phyloP scores from a whole-genome alignment of 2,797 vertebrate genomes.

The Chelonia mydas region DNA sequence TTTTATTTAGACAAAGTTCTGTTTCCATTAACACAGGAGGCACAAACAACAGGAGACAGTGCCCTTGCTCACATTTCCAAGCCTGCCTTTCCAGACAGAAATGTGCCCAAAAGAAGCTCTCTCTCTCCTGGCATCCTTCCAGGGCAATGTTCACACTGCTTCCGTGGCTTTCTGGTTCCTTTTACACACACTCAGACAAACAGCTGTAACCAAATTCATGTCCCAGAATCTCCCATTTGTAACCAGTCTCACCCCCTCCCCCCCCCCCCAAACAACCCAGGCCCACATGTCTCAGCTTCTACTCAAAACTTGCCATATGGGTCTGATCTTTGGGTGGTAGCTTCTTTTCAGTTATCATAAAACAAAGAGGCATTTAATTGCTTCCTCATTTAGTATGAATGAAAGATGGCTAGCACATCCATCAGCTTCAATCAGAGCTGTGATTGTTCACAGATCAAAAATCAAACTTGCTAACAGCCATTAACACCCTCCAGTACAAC shows the following conservation, averaged over 20 bases:
- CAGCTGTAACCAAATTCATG: background rate
- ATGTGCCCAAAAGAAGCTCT: background rate
- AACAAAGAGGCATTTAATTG: background rate
- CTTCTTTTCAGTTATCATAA: fast-evolving
- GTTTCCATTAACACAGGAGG: background rate
- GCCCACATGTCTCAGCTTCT: background rate
- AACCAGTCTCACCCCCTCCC: background rate
- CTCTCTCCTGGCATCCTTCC: background rate
- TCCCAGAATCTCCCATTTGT: background rate
- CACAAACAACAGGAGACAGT: background rate
- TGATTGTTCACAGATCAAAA: background rate
- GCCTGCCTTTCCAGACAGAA: background rate
- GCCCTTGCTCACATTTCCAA: background rate
- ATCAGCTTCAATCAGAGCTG: background rate
- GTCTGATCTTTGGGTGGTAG: background rate
- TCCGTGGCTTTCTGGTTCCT: background rate
- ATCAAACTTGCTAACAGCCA: fast-evolving
- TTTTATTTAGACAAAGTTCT: background rate
- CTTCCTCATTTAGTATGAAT: background rate
- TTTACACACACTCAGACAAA: background rate
- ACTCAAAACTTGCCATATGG: background rate
- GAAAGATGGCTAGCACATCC: background rate
- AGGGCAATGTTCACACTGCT: background rate
- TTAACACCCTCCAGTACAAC: background rate
- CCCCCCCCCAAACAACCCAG: background rate